Conservation (phyloP, 2,113 vertebrate genomes). For the Petrocephalus microphthalmus region DNA sequence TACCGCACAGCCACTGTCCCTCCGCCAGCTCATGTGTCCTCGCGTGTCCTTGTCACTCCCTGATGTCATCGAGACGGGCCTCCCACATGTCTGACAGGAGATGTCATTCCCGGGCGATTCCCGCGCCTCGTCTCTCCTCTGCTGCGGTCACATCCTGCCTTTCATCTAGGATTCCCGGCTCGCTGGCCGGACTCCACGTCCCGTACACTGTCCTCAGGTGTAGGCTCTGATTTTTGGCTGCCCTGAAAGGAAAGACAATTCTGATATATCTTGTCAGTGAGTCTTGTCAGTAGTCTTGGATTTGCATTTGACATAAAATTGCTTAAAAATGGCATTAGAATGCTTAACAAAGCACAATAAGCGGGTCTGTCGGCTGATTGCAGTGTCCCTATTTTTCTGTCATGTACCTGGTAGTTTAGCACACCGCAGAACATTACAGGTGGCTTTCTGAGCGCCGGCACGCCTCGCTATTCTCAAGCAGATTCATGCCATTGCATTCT, state of each 20-base stretch:
- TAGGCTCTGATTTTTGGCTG: neutral
- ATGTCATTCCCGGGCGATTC: neutral
- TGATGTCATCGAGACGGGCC: neutral
- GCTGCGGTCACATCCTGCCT: neutral
- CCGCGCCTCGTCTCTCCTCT: neutral
- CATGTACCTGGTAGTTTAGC: neutral
- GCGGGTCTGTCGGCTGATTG: neutral
- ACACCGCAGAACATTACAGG: too few species aligned
- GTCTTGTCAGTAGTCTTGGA: neutral
- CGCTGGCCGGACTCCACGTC: neutral
- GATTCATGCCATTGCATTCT: neutral
- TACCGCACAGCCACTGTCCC: neutral
- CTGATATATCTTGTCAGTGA: neutral
- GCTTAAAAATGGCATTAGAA: neutral
- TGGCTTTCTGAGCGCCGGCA: neutral
- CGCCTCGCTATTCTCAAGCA: neutral
- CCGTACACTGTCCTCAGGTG: neutral
- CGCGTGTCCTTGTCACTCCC: constrained; percentile 5
- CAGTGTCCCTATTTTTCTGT: neutral
- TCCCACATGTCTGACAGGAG: neutral
- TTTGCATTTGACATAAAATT: neutral
- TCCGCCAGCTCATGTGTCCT: neutral
- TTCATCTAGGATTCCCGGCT: neutral
- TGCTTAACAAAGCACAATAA: neutral
- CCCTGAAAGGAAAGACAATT: neutral